These are phyloP conservation scores for Platycercus adscitus DNA, from an alignment of 2,113 vertebrate genomes.

Conservation along the genomic window DNA sequence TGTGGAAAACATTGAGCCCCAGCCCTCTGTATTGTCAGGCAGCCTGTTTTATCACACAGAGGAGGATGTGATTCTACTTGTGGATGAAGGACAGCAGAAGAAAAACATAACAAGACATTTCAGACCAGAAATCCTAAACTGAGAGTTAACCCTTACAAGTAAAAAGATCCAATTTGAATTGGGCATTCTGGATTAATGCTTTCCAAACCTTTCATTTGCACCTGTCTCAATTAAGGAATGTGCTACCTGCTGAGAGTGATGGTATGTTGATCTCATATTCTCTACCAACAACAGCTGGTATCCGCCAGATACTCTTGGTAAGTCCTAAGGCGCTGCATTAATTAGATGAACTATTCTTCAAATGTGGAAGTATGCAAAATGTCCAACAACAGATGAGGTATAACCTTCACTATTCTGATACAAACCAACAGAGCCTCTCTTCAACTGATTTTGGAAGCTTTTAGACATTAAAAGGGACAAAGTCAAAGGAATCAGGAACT, in stretches of 20 bases:
- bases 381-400: background rate
- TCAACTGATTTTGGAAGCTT: background rate
- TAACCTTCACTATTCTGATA: background rate
- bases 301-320: background rate
- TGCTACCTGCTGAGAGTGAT: background rate
- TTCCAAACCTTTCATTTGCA: background rate
- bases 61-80: background rate
- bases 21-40: background rate
- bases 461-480: background rate
- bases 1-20: background rate
- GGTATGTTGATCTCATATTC: background rate
- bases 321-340: background rate
- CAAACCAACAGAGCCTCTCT: background rate
- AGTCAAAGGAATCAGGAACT: background rate
- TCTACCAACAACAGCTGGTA: conserved; percentile 22
- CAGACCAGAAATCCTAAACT: background rate
- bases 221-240: background rate
- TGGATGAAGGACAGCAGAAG: background rate
- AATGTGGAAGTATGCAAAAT: background rate
- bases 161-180: background rate
- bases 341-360: conserved; percentile 6
- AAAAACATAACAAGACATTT: background rate
- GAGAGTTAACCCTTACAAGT: background rate
- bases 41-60: background rate
- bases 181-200: background rate